phyloP scores from a whole-genome alignment of 2,888 invertebrate species.

The Achlya flavicornis region DNA sequence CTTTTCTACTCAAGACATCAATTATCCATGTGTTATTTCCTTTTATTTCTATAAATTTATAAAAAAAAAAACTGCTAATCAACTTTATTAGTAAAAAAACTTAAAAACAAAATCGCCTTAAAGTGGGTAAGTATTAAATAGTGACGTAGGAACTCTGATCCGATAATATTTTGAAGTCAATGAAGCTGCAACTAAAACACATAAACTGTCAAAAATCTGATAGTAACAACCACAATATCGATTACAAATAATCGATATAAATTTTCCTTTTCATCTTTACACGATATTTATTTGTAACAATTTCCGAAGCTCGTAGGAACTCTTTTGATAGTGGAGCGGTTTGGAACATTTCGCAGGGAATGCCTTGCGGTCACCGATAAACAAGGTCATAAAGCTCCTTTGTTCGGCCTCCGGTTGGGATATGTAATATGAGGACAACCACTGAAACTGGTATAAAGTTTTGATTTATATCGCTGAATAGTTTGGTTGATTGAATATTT shows the following conservation, averaged over 20 bases:
- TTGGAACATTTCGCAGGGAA: constrained; percentile 49
- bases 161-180: no score
- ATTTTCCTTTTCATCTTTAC: constrained; percentile 10
- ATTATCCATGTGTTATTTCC: no score
- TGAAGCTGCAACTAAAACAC: no score
- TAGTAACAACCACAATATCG: background rate
- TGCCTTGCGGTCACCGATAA: constrained; percentile 59
- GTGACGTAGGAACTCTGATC: no score
- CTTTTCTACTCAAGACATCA: no score
- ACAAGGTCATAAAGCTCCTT: constrained; percentile 61
- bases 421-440: constrained; percentile 47
- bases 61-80: no score
- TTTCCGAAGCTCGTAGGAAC: constrained; percentile 28
- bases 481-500: background rate
- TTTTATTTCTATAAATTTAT: no score
- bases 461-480: constrained; percentile 1
- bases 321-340: constrained; percentile 33
- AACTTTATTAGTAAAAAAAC: no score
- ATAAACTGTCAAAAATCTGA: no score
- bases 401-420: constrained; percentile 49
- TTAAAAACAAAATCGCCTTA: no score
- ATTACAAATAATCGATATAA: background rate
- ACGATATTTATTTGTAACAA: constrained; percentile 19
- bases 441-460: constrained; percentile 35
- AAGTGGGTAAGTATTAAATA: no score